Base-by-base conservation (phyloP, 2,113 vertebrate genomes). In the Oncorhynchus kisutch region DNA sequence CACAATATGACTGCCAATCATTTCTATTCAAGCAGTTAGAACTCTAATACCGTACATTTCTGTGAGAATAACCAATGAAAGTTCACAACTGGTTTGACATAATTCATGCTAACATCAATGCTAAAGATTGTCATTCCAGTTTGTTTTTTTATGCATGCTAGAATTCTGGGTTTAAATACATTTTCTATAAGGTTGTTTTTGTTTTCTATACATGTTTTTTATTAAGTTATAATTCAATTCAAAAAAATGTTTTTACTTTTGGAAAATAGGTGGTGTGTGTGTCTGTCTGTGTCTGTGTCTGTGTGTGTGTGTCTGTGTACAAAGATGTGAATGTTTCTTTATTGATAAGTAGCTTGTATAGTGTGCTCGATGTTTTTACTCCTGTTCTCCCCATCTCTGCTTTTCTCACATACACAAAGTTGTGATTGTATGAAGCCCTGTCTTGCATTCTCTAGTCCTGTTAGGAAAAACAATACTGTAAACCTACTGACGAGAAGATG, bases 221-320 rank as follows among this genome's bases (percentile, higher is more conserved):
- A 87, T 70, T 80, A 91, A 92, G 79, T 92, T 91, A 90, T 90
- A 81, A 88, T 89, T 86, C 88, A 88, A 87, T 83, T 86, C 64
- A 67, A 59, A 66, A 5, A 27, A 74, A 66, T 4, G 60, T 66
- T 74, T 66, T 74, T 74, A 39, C 59, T 62, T 39, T 79, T 80
- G 45, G 48, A 76, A 83, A 79, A 73, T n/a, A n/a, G n/a, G 59
- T 72, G 83, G 74, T 82, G 82, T 27, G 27, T 27, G 25, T 27
- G 72, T 77, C n/a, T n/a, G n/a, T n/a, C n/a, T n/a, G n/a, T n/a
- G n/a, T n/a, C n/a, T n/a, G n/a, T n/a, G n/a, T n/a, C n/a, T 82
- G 82, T 27, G 27, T 27, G 25, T 27, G 74, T 82, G 82, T 27
- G 27, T 27, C 2, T 27, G 84, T 89, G 89, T 89, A 67, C 20